Base-by-base conservation (phyloP, 1,140 invertebrate genomes). In the Drosophila truncata region DNA sequence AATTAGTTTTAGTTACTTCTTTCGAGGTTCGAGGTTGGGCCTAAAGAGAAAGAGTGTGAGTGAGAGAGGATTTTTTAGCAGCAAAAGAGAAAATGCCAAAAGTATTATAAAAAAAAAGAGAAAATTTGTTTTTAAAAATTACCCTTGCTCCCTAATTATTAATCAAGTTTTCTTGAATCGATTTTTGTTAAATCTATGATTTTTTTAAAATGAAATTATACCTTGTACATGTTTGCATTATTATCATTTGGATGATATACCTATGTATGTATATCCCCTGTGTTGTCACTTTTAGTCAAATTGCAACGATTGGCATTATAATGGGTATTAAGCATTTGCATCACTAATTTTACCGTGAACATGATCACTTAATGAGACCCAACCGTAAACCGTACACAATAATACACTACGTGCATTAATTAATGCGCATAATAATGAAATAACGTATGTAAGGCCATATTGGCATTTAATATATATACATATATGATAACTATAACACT, bases 1-100 rank as follows among this genome's bases (percentile, higher is more conserved):
- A 91, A 78, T 80, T 78, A 85, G 60, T 65, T 88, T 80, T 71
- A 88, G 60, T 71, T 52, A 55, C 46, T 44, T 47, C 42, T 41
- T 76, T 75, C 52, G 69, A 65, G 62, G 64, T 49, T 35, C 42
- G 55, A 20, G 55, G 31, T 55, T 57, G 46, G 55, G 25, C 39
- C 62, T n/a, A 14, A 1, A 52, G 20, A 31, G 37, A 57, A 42
- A 9, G 49, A 33, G 16, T 18, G 25, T 42, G 54, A 69, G 63
- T 39, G 46, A 52, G 49, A 65, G 39, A 44, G 65, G 52, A 35
- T 64, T 55, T 47, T 65, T 60, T 57, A 71, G 66, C 62, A 78
- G 52, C 54, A 52, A 84, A 70, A 84, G 54, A 49, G n/a, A 61
- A 59, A 79, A 87, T 87, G 88, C 87, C 88, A 91, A 91, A 91